Conservation (phyloP, 1,140 invertebrate genomes). For the Mya arenaria region DNA sequence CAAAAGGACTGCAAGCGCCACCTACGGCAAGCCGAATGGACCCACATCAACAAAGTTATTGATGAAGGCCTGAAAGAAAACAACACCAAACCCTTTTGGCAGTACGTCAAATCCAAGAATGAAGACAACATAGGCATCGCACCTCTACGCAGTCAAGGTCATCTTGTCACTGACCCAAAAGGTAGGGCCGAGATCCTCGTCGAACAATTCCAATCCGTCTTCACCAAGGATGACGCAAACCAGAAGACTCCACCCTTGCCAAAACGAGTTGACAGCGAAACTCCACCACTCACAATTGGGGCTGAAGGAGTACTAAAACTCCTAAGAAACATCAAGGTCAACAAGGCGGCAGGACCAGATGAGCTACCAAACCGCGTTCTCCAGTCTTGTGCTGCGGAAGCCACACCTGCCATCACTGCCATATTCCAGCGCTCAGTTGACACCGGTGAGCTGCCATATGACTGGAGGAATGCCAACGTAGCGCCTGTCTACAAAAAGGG, state of each 20-base stretch:
- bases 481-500: slow-evolving; percentile 19
- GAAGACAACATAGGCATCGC: neutral
- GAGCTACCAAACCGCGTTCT: slow-evolving; percentile 9
- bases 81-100: neutral
- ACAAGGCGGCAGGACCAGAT: slow-evolving; percentile 8
- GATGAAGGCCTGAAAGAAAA: neutral
- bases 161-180: slow-evolving; percentile 24
- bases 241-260: neutral
- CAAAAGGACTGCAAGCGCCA: slow-evolving; percentile 1
- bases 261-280: neutral
- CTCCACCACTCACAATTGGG: neutral
- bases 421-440: neutral
- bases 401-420: neutral
- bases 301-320: neutral
- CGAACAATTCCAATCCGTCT: slow-evolving; percentile 2
- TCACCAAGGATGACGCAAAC: slow-evolving; percentile 24
- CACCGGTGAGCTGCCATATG: neutral
- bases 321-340: slow-evolving; percentile 5
- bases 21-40: neutral
- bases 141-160: neutral
- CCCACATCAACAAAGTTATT: neutral
- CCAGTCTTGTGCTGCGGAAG: slow-evolving; percentile 2
- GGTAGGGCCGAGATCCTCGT: neutral
- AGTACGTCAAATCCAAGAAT: slow-evolving; percentile 2
- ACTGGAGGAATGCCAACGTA: slow-evolving; percentile 16